A percentile compares a stretch with the other conserved stretches of the same genome.
These are phyloP conservation scores for Drosophila cracens DNA, from an alignment of 2,888 invertebrate genomes.

Conservation along the genomic window DNA sequence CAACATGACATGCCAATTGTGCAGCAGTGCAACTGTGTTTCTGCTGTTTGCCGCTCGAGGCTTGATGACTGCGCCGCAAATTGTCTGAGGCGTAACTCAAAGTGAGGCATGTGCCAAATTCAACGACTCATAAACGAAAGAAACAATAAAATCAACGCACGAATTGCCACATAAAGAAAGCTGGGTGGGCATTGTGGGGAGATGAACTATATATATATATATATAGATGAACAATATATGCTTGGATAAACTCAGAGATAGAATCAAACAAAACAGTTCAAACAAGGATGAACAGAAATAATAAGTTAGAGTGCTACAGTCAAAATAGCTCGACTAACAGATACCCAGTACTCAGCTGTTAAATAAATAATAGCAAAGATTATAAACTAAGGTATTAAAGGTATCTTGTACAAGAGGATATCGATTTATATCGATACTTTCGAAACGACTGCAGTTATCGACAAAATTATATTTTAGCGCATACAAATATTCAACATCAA, in stretches of 20 bases:
- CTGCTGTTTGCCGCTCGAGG: background rate
- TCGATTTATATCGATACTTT: background rate
- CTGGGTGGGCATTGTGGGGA: background rate
- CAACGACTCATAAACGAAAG: constrained; percentile 74
- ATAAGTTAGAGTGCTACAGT: background rate
- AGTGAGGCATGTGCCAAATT: constrained; percentile 67
- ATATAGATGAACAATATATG: background rate
- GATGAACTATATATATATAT: background rate
- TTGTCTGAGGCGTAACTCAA: constrained; percentile 32
- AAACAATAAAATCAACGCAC: constrained; percentile 72
- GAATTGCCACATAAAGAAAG: constrained; percentile 42
- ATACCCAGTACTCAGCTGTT: background rate
- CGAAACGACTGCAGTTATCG: background rate
- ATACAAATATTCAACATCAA: background rate
- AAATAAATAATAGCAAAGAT: background rate
- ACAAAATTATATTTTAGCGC: background rate
- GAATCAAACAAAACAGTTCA: background rate
- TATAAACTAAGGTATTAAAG: background rate
- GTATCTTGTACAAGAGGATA: background rate
- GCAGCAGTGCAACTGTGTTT: constrained; percentile 15
- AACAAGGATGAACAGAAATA: background rate
- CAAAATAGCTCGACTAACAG: background rate
- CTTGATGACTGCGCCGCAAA: constrained; percentile 29
- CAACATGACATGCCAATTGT: constrained; percentile 2
- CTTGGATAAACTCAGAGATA: background rate